Base-by-base conservation (phyloP, 2,888 invertebrate species). In the Melinaea marsaeus region DNA sequence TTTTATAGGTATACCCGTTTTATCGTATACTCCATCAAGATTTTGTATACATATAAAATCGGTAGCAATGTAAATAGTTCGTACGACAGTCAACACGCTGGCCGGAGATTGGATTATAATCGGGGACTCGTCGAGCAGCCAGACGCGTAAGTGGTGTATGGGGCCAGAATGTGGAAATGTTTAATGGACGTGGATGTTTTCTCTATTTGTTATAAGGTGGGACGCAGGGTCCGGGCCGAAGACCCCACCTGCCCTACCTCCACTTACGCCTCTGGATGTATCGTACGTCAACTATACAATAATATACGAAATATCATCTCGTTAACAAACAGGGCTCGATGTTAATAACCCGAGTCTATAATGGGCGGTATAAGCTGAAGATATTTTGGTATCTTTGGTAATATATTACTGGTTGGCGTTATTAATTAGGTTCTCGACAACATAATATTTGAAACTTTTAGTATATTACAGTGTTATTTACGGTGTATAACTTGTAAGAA, bases 221-320 rank as follows among this genome's bases (percentile, higher is more conserved):
- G 82, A 85, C 81, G 86, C 90, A 86, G 89, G 89, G 89, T 79
- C 89, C 90, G 81, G 89, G 91, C 83, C 87, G 91, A 72, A 82
- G 91, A 81, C 91, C 91, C 85, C 91, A 91, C 85, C 90, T 91
- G 90, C 91, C 91, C 80, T 91, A 90, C 81, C 90, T 91, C 86
- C 91, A 91, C 90, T 91, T 91, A 86, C 91, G 91, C 86, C 88
- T 91, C 88, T 91, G 91, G 91, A 91, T 91, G 91, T 90, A 91
- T 90, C 91, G 91, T 91, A 91, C 85, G 91, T 91, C 79, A 79
- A 78, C 55, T 69, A 65, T 76, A 46, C 75, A 76, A 73, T 75
- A 76, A 71, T 69, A 73, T 71, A 72, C 69, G 5, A 69, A 70
- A 65, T 71, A 67, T 74, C 74, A 74, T 71, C 71, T 74, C 78